Base-by-base conservation (phyloP, 1,140 invertebrate species). In the Anastrepha ludens region DNA sequence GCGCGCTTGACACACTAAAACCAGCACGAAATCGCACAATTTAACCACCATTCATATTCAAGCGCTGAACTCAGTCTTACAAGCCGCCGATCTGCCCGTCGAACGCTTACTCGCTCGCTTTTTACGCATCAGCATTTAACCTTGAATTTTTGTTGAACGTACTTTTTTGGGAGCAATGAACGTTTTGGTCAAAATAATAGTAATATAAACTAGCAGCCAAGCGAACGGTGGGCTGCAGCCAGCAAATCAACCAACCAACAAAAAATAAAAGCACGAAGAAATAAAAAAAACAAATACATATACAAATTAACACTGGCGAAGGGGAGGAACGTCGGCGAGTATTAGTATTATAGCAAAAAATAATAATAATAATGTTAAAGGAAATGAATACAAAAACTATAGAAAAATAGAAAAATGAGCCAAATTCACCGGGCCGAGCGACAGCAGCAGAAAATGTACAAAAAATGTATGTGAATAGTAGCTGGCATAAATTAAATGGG, bases 181-280 rank as follows among this genome's bases (percentile, higher is more conserved):
- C 74, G 74, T 81, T 81, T 81, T 81, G 74, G 74, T 55, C 50
- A 81, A 81, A 81, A 81, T 81, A 81, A 55, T 55, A 81, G 47
- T 81, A 58, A 81, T 81, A 81, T n/a, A 13, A 47, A 29, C 47
- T 81, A 81, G 47, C 47, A 55, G 55, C 47, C 20, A 11, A 58
- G n/a, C n/a, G 9, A 55, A 47, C 74, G n/a, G 74, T 47, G 74
- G 47, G 44, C 74, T 81, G 74, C 74, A 47, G 47, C 13, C 74
- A 29, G 44, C 50, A 9, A 47, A 13, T 13, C 15, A 44, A 20
- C 8, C 47, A 20, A 81, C 74, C 7, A 67, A 20, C 29, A 67
- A 11, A 67, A 67, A 67, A 67, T 29, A 29, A 29, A 29, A 55
- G 6, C 2, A 55, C 5, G 13, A 11, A 44, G 13, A 74, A 15